Conservation (phyloP, 2,797 vertebrate genomes). For the Phrynocephalus guinanensis region DNA sequence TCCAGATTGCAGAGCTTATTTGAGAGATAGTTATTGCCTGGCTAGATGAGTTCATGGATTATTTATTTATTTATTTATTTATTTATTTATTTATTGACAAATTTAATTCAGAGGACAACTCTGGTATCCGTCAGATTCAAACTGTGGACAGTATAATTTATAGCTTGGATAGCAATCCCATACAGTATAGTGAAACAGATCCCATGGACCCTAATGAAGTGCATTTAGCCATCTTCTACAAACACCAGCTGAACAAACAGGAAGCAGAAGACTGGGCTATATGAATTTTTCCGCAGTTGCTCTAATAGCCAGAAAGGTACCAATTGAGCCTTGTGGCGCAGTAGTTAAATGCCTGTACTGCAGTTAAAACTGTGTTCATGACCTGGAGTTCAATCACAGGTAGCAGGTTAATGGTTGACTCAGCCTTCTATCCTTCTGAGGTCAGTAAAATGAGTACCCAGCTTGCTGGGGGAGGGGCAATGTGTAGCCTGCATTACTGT, state of each 20-base stretch:
- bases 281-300: background rate
- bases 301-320: background rate
- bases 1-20: background rate
- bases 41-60: background rate
- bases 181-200: background rate
- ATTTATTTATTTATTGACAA: too few species aligned
- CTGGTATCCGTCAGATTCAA: background rate
- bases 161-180: background rate
- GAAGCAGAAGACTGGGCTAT: background rate
- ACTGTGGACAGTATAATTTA: background rate
- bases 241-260: background rate
- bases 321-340: too few species aligned
- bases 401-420: too few species aligned
- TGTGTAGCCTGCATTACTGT: too few species aligned
- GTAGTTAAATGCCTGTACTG: too few species aligned
- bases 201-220: background rate
- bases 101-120: too few species aligned
- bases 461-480: too few species aligned
- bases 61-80: too few species aligned
- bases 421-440: too few species aligned
- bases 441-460: too few species aligned
- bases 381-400: too few species aligned
- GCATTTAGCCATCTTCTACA: background rate
- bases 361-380: too few species aligned
- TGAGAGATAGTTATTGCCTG: background rate